Conservation (phyloP, 2,888 invertebrate genomes). For the Synergus japonicus region DNA sequence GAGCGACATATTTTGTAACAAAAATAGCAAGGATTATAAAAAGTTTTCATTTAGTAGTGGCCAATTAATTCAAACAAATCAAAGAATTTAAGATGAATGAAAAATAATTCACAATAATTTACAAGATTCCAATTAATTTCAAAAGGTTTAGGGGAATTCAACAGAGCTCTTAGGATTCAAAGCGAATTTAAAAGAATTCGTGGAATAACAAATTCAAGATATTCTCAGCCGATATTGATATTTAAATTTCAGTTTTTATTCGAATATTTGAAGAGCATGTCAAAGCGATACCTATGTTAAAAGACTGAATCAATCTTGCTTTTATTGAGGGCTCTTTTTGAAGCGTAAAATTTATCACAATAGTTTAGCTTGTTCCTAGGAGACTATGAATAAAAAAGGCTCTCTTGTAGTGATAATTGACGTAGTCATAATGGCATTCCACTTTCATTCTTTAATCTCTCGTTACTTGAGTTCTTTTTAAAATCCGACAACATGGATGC, state of each 20-base stretch:
- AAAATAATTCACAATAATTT: too few relatives aligned
- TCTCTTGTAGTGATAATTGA: conserved; percentile 28
- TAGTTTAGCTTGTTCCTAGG: not conserved
- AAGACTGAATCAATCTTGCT: conserved; percentile 11
- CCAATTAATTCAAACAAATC: too few relatives aligned
- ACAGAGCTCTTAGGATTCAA: too few relatives aligned
- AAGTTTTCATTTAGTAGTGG: too few relatives aligned
- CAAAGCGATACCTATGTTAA: conserved; percentile 17
- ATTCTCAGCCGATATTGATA: conserved; percentile 15
- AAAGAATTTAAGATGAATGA: too few relatives aligned
- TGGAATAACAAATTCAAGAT: conserved; percentile 12
- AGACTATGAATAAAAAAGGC: conserved; percentile 12
- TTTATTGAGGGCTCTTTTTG: not conserved
- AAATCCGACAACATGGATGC: conserved; percentile 26
- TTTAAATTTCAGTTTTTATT: conserved; percentile 25
- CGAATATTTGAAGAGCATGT: conserved; percentile 4
- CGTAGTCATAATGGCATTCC: conserved; percentile 5
- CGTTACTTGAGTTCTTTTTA: conserved; percentile 34
- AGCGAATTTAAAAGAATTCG: too few relatives aligned
- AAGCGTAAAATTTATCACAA: not conserved
- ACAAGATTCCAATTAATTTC: too few relatives aligned
- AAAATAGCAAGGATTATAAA: too few relatives aligned
- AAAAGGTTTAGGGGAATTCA: too few relatives aligned
- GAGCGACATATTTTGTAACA: not conserved
- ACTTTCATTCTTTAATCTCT: conserved; percentile 33